Evolutionary conservation across 2,797 vertebrate species (phyloP).

Genomic region (Tragopan temminckii): DNA sequence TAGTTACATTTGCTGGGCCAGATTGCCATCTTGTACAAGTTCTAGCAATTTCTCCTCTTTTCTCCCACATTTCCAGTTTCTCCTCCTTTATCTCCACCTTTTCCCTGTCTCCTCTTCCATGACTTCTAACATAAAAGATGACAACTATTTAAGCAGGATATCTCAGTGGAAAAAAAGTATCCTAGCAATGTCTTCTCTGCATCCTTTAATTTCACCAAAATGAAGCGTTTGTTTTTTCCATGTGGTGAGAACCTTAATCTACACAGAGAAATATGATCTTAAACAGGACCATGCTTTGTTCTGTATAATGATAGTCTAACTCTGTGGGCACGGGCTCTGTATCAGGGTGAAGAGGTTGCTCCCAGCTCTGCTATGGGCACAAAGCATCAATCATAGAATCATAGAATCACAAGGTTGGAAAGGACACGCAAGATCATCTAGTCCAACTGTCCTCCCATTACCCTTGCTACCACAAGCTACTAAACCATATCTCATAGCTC

Average conservation of each 20-base stretch:
- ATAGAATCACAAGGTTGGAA: too few relatives aligned
- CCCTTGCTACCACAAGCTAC: too few relatives aligned
- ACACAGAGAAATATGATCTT: not conserved
- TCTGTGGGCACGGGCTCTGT: not conserved
- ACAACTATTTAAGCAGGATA: not conserved
- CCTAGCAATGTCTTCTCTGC: not conserved
- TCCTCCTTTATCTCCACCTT: not conserved
- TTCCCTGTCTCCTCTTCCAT: not conserved
- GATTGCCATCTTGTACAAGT: not conserved
- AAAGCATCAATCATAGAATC: not conserved
- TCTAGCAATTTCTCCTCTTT: not conserved
- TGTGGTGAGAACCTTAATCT: not conserved
- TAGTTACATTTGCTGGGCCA: not conserved
- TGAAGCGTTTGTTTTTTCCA: not conserved
- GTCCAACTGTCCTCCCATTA: too few relatives aligned
- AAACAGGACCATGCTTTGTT: not conserved
- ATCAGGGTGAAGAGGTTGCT: not conserved
- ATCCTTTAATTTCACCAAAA: not conserved
- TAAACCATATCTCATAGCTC: too few relatives aligned
- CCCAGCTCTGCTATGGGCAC: not conserved
- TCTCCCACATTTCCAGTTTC: not conserved
- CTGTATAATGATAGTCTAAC: accelerated
- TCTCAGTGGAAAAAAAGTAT: not conserved
- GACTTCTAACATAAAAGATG: not conserved
- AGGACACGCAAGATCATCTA: too few relatives aligned